phyloP scores from a whole-genome alignment of 2,797 vertebrate species.

The Dryobates pubescens region DNA sequence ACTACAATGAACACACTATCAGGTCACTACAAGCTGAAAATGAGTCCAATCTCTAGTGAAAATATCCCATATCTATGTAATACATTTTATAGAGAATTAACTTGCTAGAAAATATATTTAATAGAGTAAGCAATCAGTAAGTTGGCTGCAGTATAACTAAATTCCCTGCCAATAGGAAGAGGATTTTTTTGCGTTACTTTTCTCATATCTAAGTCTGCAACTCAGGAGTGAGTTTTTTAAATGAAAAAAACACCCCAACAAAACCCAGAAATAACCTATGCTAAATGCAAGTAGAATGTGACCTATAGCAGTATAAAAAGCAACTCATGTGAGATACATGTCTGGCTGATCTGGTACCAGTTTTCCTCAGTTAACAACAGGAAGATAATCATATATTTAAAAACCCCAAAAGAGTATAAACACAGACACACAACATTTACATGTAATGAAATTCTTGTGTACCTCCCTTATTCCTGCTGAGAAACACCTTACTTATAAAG shows the following conservation, averaged over 20 bases:
- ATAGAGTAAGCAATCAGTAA: background rate
- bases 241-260: background rate
- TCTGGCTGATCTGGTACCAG: background rate
- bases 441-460: background rate
- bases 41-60: background rate
- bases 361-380: background rate
- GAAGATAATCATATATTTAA: background rate
- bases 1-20: background rate
- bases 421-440: background rate
- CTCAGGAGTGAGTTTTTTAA: background rate
- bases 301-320: background rate
- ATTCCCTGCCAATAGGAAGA: background rate
- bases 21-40: background rate
- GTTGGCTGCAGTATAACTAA: background rate
- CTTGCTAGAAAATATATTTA: background rate
- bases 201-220: background rate
- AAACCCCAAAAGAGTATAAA: background rate
- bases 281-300: background rate
- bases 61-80: background rate
- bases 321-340: background rate
- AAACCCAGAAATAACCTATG: background rate
- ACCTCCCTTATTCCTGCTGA: background rate
- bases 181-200: background rate
- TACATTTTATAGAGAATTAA: background rate
- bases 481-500: background rate